Conservation (phyloP, 2,113 vertebrate species). For the Callaeas wilsoni region DNA sequence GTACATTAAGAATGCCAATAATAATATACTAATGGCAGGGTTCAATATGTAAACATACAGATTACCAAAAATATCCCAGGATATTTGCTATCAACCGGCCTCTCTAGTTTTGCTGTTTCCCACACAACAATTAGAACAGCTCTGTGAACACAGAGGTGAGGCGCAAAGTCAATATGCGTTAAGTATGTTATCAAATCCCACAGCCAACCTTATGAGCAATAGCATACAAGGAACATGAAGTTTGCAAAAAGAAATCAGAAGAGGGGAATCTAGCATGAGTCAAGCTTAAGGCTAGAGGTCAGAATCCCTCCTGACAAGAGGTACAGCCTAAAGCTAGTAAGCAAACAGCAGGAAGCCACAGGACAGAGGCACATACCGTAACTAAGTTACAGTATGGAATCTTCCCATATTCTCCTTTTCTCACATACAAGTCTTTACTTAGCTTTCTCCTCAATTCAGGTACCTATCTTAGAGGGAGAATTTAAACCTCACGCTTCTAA, state of each 20-base stretch:
- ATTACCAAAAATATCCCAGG: not conserved
- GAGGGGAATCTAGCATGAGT: not conserved
- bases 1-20: not conserved
- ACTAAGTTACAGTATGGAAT: too few relatives aligned
- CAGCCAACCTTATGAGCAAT: rapidly evolving
- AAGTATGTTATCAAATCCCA: not conserved
- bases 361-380: not conserved
- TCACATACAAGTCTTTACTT: not conserved
- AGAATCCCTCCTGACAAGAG: not conserved
- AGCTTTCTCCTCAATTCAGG: not conserved
- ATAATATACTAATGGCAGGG: not conserved
- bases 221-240: rapidly evolving
- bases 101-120: not conserved
- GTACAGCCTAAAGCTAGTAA: not conserved
- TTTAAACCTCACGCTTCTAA: not conserved
- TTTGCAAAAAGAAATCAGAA: not conserved
- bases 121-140: not conserved
- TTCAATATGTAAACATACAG: not conserved
- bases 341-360: not conserved
- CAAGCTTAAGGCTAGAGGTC: not conserved
- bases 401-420: not conserved
- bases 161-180: not conserved
- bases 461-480: not conserved
- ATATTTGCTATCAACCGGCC: not conserved
- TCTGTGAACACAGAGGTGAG: not conserved